A percentile compares a stretch with the other conserved stretches of the same genome.
phyloP scores from a whole-genome alignment of 2,797 vertebrate genomes.

The Premnoplex brunnescens region DNA sequence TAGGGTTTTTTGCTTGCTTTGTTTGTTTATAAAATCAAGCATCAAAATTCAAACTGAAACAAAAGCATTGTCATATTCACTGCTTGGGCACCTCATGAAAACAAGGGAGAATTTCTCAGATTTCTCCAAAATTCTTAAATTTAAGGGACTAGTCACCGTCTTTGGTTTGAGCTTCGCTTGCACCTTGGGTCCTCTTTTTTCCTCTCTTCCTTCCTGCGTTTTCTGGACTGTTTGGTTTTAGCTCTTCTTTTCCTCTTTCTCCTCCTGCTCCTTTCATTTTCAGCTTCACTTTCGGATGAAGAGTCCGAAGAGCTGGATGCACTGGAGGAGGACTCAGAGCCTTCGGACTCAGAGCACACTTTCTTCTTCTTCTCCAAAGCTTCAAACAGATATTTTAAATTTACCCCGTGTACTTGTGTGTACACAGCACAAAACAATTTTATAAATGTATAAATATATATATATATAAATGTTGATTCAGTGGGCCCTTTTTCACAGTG shows the following conservation, averaged over 20 bases:
- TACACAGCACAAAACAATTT: background rate
- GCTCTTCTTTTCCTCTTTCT: slow-evolving; percentile 80
- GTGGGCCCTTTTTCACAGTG: background rate
- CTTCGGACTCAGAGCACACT: slow-evolving; percentile 80
- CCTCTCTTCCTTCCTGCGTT: slow-evolving; percentile 78
- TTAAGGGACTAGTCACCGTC: slow-evolving; percentile 73
- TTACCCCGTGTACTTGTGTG: accelerated
- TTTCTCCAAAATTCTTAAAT: background rate
- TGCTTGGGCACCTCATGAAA: background rate
- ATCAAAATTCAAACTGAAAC: background rate
- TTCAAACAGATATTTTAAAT: background rate
- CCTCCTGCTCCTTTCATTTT: slow-evolving; percentile 75
- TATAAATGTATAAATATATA: accelerated
- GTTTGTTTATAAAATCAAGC: background rate
- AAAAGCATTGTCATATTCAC: background rate
- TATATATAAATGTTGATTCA: background rate
- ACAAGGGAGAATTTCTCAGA: background rate
- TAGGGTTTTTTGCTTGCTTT: background rate
- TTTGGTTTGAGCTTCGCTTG: slow-evolving; percentile 65
- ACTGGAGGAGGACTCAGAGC: slow-evolving; percentile 80
- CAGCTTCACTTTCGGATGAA: slow-evolving; percentile 81
- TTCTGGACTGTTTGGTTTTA: slow-evolving; percentile 85
- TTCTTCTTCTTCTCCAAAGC: slow-evolving; percentile 86
- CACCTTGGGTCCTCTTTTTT: slow-evolving; percentile 71
- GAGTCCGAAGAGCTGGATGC: slow-evolving; percentile 83